Evolutionary conservation across 2,888 invertebrate species (phyloP).

Genomic region (Podotricha telesiphe): DNA sequence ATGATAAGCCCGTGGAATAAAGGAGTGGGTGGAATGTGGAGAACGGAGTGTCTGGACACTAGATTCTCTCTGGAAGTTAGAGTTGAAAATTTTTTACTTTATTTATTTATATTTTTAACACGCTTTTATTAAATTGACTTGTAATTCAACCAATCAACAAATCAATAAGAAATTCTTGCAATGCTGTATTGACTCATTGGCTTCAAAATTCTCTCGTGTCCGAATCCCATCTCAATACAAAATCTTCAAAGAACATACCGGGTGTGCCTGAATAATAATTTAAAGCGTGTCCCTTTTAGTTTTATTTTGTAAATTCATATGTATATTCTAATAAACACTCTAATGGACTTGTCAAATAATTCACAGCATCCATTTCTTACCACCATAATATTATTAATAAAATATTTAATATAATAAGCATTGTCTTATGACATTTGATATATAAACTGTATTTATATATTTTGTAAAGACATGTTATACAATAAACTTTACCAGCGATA

Average conservation of each 20-base stretch:
- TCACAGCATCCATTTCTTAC: constrained; percentile 44
- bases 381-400: constrained; percentile 46
- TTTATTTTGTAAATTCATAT: no score
- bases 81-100: background rate
- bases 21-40: background rate
- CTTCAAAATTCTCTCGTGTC: no score
- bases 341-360: background rate
- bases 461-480: constrained; percentile 64
- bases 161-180: no score
- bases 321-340: no score
- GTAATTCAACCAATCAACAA: no score
- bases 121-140: no score
- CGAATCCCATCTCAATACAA: no score
- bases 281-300: background rate
- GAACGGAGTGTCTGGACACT: background rate
- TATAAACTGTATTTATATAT: constrained; percentile 77
- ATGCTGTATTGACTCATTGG: no score
- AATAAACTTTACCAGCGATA: constrained; percentile 59
- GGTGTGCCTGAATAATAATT: no score
- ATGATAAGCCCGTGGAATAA: background rate
- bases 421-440: constrained; percentile 75
- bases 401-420: constrained; percentile 46
- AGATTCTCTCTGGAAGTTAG: no score
- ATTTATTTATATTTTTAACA: no score
- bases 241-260: no score